phyloP scores from a whole-genome alignment of 2,888 invertebrate species.

The Axea sp. region DNA sequence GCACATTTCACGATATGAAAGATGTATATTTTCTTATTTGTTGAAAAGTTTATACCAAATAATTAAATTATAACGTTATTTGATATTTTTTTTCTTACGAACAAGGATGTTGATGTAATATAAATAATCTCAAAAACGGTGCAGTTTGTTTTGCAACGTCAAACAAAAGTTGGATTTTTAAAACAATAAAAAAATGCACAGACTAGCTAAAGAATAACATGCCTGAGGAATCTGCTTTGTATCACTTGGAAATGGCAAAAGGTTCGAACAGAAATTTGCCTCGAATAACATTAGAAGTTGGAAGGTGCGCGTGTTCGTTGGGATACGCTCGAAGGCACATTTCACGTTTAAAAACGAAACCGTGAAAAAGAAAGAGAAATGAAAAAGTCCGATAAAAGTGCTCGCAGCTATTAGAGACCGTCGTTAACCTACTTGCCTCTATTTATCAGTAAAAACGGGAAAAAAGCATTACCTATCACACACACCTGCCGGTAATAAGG shows the following conservation, averaged over 20 bases:
- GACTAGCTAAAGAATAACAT: conserved; percentile 9
- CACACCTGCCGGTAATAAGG: conserved; percentile 13
- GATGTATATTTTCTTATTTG: no score
- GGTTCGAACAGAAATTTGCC: conserved; percentile 9
- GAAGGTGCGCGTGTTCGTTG: conserved; percentile 25
- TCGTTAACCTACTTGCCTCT: conserved; percentile 53
- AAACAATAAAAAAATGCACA: no score
- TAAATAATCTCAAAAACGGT: no score
- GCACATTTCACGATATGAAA: no score
- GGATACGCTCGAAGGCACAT: conserved; percentile 18
- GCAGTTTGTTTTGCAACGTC: no score
- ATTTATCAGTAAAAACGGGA: conserved; percentile 46
- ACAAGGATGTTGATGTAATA: no score
- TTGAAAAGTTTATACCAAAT: no score
- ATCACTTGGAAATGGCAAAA: conserved; percentile 13
- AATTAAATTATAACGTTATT: no score
- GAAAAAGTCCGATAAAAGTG: conserved; percentile 50
- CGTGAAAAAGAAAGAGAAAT: conserved; percentile 24
- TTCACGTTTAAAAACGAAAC: conserved; percentile 31
- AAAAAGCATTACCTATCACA: conserved; percentile 20
- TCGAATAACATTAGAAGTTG: conserved; percentile 31
- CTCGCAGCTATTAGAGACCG: conserved; percentile 35
- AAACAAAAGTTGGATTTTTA: neutral
- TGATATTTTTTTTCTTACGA: no score
- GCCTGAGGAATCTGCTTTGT: conserved; percentile 15